Evolutionary conservation across 2,888 invertebrate genomes (phyloP), one percentile per base, ranked within the genome.

Genomic region (Lepidochitona cinerea): DNA sequence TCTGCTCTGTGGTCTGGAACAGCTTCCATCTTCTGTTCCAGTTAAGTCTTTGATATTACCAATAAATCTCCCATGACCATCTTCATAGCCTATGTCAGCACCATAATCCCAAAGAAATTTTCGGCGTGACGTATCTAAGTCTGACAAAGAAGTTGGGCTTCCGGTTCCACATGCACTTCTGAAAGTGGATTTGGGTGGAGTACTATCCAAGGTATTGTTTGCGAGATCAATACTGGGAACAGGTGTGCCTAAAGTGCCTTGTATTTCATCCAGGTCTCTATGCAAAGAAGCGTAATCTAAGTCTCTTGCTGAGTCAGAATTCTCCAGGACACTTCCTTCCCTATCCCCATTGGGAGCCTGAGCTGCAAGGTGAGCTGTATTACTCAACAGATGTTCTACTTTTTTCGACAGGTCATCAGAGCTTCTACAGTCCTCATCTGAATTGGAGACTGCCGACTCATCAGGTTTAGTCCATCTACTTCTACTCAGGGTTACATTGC

Each of bases 191-290:
- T 59, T 59, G 14, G 59, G 59, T 23, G 59, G 59, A 4, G 59
- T 59, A 4, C 29, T 59, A 9, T 59, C 26, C 59, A 59, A 4
- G 26, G 59, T 59, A 32, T 32, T 59, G 9, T 59, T 59, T 18
- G 26, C 59, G 29, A 59, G 23, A 14, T 59, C 59, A 18, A 29
- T 4, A 32, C 59, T 26, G 4, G 59, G 59, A 23, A 59, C 59
- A 32, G 59, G 29, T 23, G 35, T 65, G 2, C 82, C 80, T 32
- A 88, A 78, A 74, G 83, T 84, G 65, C 83, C 81, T 75, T 88
- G 86, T 36, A 89, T 88, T 71, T 87, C 87, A 69, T 89, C 85
- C n/a, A 89, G 80, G 71, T 89, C 89, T 66, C 74, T 75, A 33
- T 87, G 87, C 33, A 89, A 77, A 37, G 75, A 71, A 1, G 79